phyloP scores from a whole-genome alignment of 1,140 invertebrate species.

The Cydia fagiglandana region DNA sequence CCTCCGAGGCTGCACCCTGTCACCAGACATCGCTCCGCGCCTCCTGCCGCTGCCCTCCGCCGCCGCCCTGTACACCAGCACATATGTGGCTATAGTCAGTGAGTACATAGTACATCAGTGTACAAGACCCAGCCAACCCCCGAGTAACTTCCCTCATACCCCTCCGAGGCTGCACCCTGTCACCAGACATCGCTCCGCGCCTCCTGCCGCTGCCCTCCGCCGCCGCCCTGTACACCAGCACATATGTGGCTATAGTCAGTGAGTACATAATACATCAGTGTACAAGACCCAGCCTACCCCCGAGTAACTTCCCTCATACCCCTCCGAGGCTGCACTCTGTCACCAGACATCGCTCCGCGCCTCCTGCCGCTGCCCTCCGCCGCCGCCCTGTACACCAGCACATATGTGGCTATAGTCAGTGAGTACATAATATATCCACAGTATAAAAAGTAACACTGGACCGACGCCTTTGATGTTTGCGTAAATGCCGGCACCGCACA shows the following conservation, averaged over 20 bases:
- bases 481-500: too few species aligned
- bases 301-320: conserved; percentile 48
- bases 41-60: conserved; percentile 46
- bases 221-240: conserved; percentile 51
- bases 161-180: conserved; percentile 41
- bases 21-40: conserved; percentile 45
- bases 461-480: too few species aligned
- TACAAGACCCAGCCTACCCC: conserved; percentile 41
- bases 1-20: conserved; percentile 41
- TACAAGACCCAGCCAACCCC: conserved; percentile 41
- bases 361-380: conserved; percentile 46
- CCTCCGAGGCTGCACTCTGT: conserved; percentile 41
- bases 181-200: conserved; percentile 46
- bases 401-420: conserved; percentile 51
- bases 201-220: conserved; percentile 46
- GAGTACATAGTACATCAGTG: conserved; percentile 24
- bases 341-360: conserved; percentile 46
- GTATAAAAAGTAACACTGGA: too few species aligned
- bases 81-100: conserved; percentile 51
- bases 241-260: conserved; percentile 51
- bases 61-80: conserved; percentile 51
- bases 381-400: conserved; percentile 51
- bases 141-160: conserved; percentile 48
- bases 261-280: conserved; percentile 26
- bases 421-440: conserved; percentile 21